Evolutionary conservation across 2,888 invertebrate species (phyloP).

Genomic region (Pycnomerus fuliginosus): DNA sequence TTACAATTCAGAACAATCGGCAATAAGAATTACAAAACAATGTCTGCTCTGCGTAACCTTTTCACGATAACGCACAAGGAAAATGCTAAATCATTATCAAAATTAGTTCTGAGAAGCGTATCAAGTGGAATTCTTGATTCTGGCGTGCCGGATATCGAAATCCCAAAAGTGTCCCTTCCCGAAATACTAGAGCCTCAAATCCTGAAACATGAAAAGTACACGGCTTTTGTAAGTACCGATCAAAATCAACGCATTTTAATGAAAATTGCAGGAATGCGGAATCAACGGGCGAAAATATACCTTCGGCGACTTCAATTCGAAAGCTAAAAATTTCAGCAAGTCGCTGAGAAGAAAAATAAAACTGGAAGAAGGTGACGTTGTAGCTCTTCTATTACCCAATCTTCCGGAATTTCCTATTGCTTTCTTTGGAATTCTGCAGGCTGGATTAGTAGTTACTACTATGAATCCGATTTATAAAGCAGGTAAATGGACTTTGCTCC

Average conservation of each 20-base stretch:
- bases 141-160: constrained; percentile 48
- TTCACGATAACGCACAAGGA: too few relatives aligned
- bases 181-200: constrained; percentile 58
- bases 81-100: too few relatives aligned
- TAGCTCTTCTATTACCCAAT: constrained; percentile 72
- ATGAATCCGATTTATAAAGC: constrained; percentile 70
- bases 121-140: constrained; percentile 4
- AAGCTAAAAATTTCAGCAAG: constrained; percentile 58
- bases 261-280: neutral
- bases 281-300: constrained; percentile 67
- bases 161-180: constrained; percentile 57
- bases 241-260: neutral
- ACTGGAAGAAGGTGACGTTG: constrained; percentile 58
- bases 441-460: constrained; percentile 67
- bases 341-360: constrained; percentile 61
- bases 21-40: too few relatives aligned
- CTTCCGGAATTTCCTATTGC: constrained; percentile 70
- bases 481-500: too few relatives aligned
- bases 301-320: constrained; percentile 63
- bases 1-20: too few relatives aligned
- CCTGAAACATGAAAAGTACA: constrained; percentile 55
- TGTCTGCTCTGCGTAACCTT: too few relatives aligned
- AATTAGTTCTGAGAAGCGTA: too few relatives aligned
- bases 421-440: constrained; percentile 66
- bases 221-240: constrained; percentile 41